Base-by-base conservation (phyloP, 2,888 invertebrate genomes). In the Cephalotes varians region DNA sequence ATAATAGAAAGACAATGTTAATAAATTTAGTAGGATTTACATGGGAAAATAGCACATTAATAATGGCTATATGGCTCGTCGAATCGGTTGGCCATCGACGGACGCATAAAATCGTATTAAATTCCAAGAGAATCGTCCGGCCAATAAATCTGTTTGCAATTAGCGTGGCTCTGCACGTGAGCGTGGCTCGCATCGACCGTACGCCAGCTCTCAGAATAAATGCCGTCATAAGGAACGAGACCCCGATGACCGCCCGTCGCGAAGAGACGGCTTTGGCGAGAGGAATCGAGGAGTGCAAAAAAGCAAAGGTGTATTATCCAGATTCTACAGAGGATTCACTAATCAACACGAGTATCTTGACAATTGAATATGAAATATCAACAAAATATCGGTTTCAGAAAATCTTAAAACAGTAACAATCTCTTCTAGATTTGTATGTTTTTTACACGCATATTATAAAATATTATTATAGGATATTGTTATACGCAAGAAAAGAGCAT, bases 141-240 rank as follows among this genome's bases (percentile, higher is more conserved):
- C 89, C 92, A 91, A 94, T 94, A 94, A 94, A 94, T 94, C 94
- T 93, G 89, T 93, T 94, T 93, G 94, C 93, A 94, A 94, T 94
- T 94, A 94, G 93, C 92, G 85, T 81, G 86, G 90, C 81, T 87
- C 91, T 90, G 92, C 94, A 93, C 92, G 93, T 93, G 91, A 93
- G 84, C 88, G 76, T 76, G 62, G 84, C 85, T 86, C 80, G 71
- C 65, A 47, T 25, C 65, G 67, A 64, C 62, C 51, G 82, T 10
- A 81, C 82, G 67, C 69, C 86, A 86, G 83, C 81, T 85, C 88
- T 88, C 91, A 92, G 92, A 90, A 93, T 93, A 93, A 93, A 93
- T 92, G 93, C 92, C 92, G 93, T 93, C 93, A 91, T 91, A 93
- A 93, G 93, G 88, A 91, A 93, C 90, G 89, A 91, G 87, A 87